A percentile compares a stretch with the other conserved stretches of the same genome.
Conservation (phyloP, 2,113 vertebrate genomes). For the Muscicapa adusta region DNA sequence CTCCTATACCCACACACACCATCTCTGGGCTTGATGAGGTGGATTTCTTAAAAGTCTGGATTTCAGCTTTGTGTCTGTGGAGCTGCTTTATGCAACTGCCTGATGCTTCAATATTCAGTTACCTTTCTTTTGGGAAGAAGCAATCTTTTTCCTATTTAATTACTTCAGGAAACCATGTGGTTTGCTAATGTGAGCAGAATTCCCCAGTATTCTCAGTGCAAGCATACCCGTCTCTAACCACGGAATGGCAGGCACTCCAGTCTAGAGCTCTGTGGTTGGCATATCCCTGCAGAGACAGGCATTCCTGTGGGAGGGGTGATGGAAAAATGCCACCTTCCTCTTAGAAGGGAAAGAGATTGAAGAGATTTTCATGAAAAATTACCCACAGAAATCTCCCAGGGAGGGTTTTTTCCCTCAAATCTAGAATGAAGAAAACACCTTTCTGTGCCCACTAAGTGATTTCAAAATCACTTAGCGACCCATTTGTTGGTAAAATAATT, state of each 20-base stretch:
- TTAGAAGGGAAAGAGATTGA: neutral
- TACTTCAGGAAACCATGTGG: neutral
- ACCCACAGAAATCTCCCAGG: neutral
- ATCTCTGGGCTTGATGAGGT: neutral
- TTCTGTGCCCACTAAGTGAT: neutral
- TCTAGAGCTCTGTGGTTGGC: neutral
- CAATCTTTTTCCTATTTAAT: neutral
- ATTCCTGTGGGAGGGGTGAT: neutral
- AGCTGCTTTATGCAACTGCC: neutral
- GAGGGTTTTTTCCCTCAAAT: neutral
- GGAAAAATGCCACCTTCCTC: neutral
- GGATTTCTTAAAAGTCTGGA: neutral
- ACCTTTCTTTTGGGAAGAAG: slow-evolving; percentile 32
- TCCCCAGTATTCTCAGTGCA: neutral
- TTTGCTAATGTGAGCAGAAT: neutral
- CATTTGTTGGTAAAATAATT: neutral
- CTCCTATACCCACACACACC: neutral
- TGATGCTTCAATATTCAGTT: neutral
- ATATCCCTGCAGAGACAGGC: neutral
- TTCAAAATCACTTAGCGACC: rapidly evolving
- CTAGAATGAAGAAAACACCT: neutral
- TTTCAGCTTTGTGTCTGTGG: neutral
- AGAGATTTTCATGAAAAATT: neutral
- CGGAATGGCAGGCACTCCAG: neutral
- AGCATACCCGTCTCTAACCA: neutral